Evolutionary conservation across 2,113 vertebrate genomes (phyloP).

Genomic region (Ranitomeya imitator): DNA sequence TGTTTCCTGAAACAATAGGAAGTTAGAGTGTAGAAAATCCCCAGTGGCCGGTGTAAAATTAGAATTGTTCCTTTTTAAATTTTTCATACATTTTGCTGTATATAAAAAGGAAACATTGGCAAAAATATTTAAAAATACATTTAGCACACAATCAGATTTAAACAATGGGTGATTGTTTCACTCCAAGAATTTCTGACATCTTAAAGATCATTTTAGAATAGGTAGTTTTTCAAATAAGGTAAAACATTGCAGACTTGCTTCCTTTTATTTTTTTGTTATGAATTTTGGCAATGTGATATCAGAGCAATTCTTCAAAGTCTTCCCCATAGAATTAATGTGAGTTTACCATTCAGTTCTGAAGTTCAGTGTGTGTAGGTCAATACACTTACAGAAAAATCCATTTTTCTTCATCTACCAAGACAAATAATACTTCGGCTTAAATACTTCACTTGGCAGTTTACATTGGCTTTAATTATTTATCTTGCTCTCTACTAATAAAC

Average conservation of each 20-base stretch:
- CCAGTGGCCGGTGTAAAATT: too few species aligned
- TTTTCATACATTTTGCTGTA: too few species aligned
- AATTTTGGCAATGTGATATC: background rate
- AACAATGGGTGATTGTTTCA: background rate
- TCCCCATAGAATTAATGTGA: background rate
- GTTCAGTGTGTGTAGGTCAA: background rate
- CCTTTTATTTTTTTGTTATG: background rate
- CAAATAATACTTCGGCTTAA: background rate
- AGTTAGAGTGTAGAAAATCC: too few species aligned
- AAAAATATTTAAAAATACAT: too few species aligned
- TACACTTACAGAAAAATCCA: slow-evolving; percentile 9
- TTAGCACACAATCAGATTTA: too few species aligned
- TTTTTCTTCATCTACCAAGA: slow-evolving; percentile 14
- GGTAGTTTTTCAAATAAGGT: background rate
- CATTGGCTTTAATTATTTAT: background rate
- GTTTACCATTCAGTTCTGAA: background rate
- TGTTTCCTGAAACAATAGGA: too few species aligned
- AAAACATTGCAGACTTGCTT: background rate
- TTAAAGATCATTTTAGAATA: background rate
- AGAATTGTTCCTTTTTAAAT: too few species aligned
- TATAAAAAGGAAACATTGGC: too few species aligned
- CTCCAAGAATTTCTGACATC: background rate
- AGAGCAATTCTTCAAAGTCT: background rate
- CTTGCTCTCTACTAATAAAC: background rate
- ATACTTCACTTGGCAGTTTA: background rate